phyloP scores from a whole-genome alignment of 1,140 invertebrate species.

The Adelges cooleyi region DNA sequence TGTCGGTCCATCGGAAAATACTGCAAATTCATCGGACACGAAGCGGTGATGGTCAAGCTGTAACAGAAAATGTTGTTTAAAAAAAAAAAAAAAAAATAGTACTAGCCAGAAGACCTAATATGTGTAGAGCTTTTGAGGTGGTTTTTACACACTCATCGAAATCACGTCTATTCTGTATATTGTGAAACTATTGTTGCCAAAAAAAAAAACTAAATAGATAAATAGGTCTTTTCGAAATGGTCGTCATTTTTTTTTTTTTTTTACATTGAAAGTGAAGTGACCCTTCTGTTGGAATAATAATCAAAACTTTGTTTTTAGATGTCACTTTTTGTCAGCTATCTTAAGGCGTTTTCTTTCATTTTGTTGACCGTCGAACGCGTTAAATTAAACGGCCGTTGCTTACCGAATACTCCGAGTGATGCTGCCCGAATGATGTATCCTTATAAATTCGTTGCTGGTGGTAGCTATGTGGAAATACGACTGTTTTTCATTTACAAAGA shows the following conservation, averaged over 20 bases:
- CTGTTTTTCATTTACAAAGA: constrained; percentile 97
- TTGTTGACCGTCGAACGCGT: neutral
- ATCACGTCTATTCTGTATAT: no score
- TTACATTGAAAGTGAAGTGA: no score
- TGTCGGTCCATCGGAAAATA: constrained; percentile 97
- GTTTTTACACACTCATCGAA: no score
- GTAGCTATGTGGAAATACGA: constrained; percentile 97
- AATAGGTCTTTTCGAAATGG: no score
- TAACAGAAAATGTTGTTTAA: constrained; percentile 37
- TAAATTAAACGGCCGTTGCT: constrained; percentile 36
- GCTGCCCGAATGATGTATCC: constrained; percentile 86
- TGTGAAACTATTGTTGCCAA: no score
- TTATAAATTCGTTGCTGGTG: constrained; percentile 92
- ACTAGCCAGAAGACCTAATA: neutral
- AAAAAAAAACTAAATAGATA: no score
- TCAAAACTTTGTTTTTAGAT: no score
- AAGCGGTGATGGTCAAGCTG: constrained; percentile 93
- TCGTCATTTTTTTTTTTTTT: no score
- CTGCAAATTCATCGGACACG: constrained; percentile 94
- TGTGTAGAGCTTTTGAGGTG: no score
- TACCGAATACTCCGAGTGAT: constrained; percentile 92
- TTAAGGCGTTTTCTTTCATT: neutral
- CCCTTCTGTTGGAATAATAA: no score
- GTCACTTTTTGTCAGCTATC: no score
- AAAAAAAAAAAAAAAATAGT: neutral